Base-by-base conservation (phyloP, 2,888 invertebrate genomes). In the Yponomeuta malinellus region DNA sequence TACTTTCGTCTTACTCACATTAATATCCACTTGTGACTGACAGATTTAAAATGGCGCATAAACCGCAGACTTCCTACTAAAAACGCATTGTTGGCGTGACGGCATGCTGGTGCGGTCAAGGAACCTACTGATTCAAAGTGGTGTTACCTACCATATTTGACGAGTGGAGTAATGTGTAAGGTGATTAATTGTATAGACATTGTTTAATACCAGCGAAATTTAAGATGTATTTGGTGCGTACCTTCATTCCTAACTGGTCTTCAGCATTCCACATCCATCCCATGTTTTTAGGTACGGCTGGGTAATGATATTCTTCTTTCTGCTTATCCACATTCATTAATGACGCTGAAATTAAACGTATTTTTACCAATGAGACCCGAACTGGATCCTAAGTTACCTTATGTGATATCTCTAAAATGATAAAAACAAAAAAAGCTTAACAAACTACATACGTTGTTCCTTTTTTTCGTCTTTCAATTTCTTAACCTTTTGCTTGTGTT, bases 231-330 rank as follows among this genome's bases (percentile, higher is more conserved):
- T 37, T 48, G 0, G 67, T 43, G 9, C 63, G 63, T 73, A 90
- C 92, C 86, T 90, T 88, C 80, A 91, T 72, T 73, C 90, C 91
- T 0, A 90, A 90, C 72, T 89, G 79, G 73, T 92, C 90, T 71
- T 90, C 87, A 3, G 91, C 90, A 5, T 74, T 86, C 92, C 92
- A 92, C 74, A 89, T 86, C 92, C 92, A 92, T 1, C 92, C 92
- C 92, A 89, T 92, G 70, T 84, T 72, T 72, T 82, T 84, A 0
- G 91, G 92, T 9, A 92, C 92, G 0, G 80, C 73, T 2, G 89
- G 89, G 73, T 89, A 88, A 0, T 84, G 83, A 73, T 87, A 86
- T 71, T 82, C 85, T 6, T 71, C 31, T 70, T 81, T 81, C 4
- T 78, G 77, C 71, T 78, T 82, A 70, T 83, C 84, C 72, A 81